Evolutionary conservation across 2,113 vertebrate genomes (phyloP), one percentile per base, ranked within the genome.

Genomic region (Cervus canadensis): DNA sequence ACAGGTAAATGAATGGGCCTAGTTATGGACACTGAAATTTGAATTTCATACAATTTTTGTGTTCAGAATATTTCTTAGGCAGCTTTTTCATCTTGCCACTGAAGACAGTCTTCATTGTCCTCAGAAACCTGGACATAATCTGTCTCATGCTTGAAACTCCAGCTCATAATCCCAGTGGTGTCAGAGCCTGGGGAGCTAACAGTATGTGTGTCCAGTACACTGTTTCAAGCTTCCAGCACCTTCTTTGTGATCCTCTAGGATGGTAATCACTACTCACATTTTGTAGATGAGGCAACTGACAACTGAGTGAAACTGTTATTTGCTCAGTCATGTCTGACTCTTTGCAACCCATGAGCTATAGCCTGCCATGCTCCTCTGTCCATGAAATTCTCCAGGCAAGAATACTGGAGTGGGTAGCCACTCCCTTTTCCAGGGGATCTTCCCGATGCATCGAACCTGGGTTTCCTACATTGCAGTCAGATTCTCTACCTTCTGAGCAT

Each of bases 1-100:
- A 25, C 6, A 25, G 0, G 5, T 12, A n/a, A 48, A 40, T 0
- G 19, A 54, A 54, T 15, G 30, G 25, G 10, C 50, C 40, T 60
- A 17, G 50, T 88, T 79, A 7, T 56, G 60, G 60, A 56, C 36
- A 50, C 5, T 8, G 81, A 56, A 45, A 56, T 43, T 45, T 43
- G 43, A 79, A 81, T 57, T 89, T 89, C 16, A 56, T 82, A 2
- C 45, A 3, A 16, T 50, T 91, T 93, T 85, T 36, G 3, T 89
- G 67, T 94, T 33, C 28, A 19, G n/a, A 81, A 48, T 82, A 23
- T 76, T 92, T 85, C 26, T 81, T 54, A 33, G 59, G 59, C 54
- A 64, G 78, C 21, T 17, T 89, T 71, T 92, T 56, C 48, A 36
- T 76, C 28, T 82, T 52, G 26, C 33, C 45, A 19, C 21, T 54